Evolutionary conservation across 2,888 invertebrate species (phyloP), one percentile per base, ranked within the genome.

Genomic region (Tromatobia lineatoria): DNA sequence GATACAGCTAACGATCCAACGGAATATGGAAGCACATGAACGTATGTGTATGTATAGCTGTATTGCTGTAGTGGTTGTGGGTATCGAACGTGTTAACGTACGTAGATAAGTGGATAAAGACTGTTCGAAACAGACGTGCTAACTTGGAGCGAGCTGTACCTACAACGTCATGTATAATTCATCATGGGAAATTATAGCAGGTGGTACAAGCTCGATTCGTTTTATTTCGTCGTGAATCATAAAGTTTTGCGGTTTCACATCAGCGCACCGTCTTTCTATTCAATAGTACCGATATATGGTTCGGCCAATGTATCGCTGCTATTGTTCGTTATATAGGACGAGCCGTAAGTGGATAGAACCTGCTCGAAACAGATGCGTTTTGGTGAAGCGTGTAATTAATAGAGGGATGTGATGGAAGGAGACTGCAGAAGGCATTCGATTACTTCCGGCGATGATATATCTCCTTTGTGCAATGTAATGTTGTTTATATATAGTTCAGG

Each of bases 41-140:
- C 45, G 15, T 25, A 25, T 78, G 10, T 71, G 23, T 25, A 34
- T n/a, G 20, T 54, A 54, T 54, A 57, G 8, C 8, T 47, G 15
- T 15, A 11, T 1, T 11, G 11, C 1, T 13, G 25, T 3, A 4
- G 13, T 11, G 42, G 20, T 18, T 10, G 18, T 38, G n/a, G 64
- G n/a, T 59, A n/a, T 57, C 42, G 45, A 45, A 29, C 75, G 52
- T 15, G 61, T 61, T 25, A 61, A 50, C 34, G 34, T 47, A 42
- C 47, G 74, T 42, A 61, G 75, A 74, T 67, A 79, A 79, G 76
- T 66, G 81, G 59, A 69, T 80, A 76, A 61, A 74, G 59, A 29
- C 61, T 66, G 70, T 83, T 59, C 50, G 77, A 85, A 87, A 86
- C 87, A 80, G 86, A 61, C 84, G 83, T 85, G 86, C 34, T 54